These are phyloP conservation scores for Bombyx mandarina DNA, from an alignment of 1,140 invertebrate species.

Conservation along the genomic window DNA sequence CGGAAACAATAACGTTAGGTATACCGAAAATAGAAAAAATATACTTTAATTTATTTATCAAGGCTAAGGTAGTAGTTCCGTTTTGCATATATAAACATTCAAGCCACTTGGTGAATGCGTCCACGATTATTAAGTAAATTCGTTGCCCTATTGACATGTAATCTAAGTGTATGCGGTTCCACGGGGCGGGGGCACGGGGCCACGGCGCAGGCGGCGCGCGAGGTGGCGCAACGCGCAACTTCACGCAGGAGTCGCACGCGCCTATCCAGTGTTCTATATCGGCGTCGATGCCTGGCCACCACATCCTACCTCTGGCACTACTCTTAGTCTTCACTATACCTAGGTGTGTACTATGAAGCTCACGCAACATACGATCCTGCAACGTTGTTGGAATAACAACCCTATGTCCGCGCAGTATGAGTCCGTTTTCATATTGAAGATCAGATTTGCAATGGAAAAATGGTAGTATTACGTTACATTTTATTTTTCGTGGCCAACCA, in stretches of 20 bases:
- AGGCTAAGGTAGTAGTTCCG: slow-evolving; percentile 5
- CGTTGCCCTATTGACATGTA: slow-evolving; percentile 17
- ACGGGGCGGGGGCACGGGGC: slow-evolving; percentile 13
- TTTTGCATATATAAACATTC: too few species aligned
- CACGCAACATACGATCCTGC: slow-evolving; percentile 8
- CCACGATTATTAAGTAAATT: slow-evolving; percentile 11
- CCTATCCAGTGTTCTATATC: too few species aligned
- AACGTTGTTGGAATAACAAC: slow-evolving; percentile 9
- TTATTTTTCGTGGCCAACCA: too few species aligned
- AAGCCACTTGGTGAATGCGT: too few species aligned
- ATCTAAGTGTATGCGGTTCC: slow-evolving; percentile 27
- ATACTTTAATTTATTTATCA: slow-evolving; percentile 14
- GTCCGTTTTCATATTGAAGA: too few species aligned
- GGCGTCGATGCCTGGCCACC: too few species aligned
- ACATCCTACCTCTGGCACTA: too few species aligned
- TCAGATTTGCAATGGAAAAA: too few species aligned
- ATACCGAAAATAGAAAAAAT: slow-evolving; percentile 16
- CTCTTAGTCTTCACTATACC: slow-evolving; percentile 19
- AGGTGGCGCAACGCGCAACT: slow-evolving; percentile 10
- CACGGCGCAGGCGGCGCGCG: slow-evolving; percentile 16
- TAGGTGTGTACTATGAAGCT: slow-evolving; percentile 15
- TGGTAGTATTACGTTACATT: too few species aligned
- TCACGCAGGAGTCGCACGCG: slow-evolving; percentile 6
- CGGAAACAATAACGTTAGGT: slow-evolving; percentile 11
- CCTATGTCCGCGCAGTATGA: too few species aligned